These are phyloP conservation scores for Zapus hudsonius DNA, from an alignment of 2,113 vertebrate species.

Conservation along the genomic window DNA sequence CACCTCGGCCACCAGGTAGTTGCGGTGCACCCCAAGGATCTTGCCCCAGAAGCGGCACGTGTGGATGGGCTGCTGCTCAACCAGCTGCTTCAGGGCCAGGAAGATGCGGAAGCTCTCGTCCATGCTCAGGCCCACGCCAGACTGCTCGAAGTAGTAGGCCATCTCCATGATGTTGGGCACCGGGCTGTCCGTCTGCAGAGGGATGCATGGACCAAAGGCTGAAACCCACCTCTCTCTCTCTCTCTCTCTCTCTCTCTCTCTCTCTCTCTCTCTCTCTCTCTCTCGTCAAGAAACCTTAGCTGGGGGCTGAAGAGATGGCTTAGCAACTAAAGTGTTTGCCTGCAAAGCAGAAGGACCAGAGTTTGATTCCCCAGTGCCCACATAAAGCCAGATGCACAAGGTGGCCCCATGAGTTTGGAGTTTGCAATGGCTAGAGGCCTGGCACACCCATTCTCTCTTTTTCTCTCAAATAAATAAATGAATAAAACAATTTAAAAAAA, in stretches of 20 bases:
- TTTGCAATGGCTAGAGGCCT: too few relatives aligned
- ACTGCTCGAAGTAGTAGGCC: constrained; percentile 89
- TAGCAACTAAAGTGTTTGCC: too few relatives aligned
- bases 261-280: not conserved
- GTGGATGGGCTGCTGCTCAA: constrained; percentile 85
- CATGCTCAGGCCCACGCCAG: constrained; percentile 86
- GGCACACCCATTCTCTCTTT: too few relatives aligned
- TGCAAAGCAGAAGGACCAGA: not conserved
- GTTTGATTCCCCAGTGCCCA: too few relatives aligned
- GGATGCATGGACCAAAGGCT: not conserved
- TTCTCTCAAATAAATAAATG: too few relatives aligned
- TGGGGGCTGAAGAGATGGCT: not conserved
- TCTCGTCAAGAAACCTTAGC: not conserved
- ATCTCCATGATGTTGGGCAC: constrained; percentile 89
- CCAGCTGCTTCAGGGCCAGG: constrained; percentile 90
- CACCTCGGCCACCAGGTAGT: constrained; percentile 91
- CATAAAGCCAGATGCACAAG: too few relatives aligned
- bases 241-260: not conserved
- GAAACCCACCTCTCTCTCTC: not conserved
- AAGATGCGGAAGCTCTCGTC: constrained; percentile 89
- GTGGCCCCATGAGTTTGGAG: too few relatives aligned
- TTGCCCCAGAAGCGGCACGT: constrained; percentile 93
- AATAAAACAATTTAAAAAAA: too few relatives aligned
- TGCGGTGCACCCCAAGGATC: constrained; percentile 87
- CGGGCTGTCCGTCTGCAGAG: constrained; percentile 81